A percentile compares a stretch with the other conserved stretches of the same genome.
These are phyloP conservation scores for Crossoptilon crossoptilon DNA, from an alignment of 2,797 vertebrate genomes.

Conservation along the genomic window DNA sequence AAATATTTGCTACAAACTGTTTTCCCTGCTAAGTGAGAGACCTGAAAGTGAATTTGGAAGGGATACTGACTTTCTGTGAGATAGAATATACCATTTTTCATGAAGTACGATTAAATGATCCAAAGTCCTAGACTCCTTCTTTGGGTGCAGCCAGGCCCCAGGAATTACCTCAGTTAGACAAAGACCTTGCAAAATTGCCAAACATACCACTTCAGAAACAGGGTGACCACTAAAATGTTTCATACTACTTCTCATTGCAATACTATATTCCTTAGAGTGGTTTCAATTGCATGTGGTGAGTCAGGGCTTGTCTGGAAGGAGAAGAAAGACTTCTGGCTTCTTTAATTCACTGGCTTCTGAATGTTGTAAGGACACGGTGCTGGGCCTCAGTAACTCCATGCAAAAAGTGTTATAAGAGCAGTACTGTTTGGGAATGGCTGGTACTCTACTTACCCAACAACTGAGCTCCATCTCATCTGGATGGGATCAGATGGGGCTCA, in stretches of 20 bases:
- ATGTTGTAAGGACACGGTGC: background rate
- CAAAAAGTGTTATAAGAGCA: too few species aligned
- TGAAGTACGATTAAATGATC: background rate
- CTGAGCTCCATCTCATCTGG: background rate
- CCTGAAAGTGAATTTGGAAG: background rate
- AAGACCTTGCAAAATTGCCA: background rate
- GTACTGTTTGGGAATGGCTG: background rate
- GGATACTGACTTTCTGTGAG: background rate
- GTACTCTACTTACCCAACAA: background rate
- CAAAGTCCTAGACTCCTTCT: background rate
- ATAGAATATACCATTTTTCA: background rate
- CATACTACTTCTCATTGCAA: slow-evolving; percentile 4
- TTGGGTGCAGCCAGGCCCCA: background rate
- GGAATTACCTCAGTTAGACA: background rate
- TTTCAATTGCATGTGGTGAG: background rate
- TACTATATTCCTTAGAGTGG: background rate
- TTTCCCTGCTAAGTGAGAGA: background rate
- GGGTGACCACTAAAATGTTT: slow-evolving; percentile 6
- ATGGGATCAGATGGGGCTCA: background rate
- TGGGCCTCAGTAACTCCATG: background rate
- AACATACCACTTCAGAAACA: background rate
- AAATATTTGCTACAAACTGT: background rate
- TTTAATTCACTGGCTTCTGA: background rate
- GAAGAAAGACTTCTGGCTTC: background rate
- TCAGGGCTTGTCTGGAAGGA: background rate